Percentiles rank a stretch among this genome's conserved stretches.
Conservation (phyloP, 1,140 invertebrate genomes). For the Acyrthosiphon pisum region DNA sequence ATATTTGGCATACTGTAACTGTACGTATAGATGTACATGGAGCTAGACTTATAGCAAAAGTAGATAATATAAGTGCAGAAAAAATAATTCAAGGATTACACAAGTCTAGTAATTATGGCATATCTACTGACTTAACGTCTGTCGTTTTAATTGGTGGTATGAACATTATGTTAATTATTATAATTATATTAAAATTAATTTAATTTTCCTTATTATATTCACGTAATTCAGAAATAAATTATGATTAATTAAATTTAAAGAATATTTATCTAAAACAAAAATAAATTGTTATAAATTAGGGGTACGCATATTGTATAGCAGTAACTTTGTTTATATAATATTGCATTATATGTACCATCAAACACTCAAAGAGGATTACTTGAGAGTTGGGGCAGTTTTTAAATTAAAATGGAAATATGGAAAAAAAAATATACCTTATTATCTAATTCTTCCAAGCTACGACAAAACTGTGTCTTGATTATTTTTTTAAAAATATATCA, state of each 20-base stretch:
- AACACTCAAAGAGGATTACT: too few relatives aligned
- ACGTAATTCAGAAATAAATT: not conserved
- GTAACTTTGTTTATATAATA: too few relatives aligned
- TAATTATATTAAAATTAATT: not conserved
- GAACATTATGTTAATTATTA: not conserved
- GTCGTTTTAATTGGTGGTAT: constrained; percentile 87
- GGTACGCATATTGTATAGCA: not conserved
- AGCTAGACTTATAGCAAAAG: constrained; percentile 79
- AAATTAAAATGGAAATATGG: too few relatives aligned
- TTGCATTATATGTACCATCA: too few relatives aligned
- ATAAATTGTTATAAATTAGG: not conserved
- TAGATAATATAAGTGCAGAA: constrained; percentile 82
- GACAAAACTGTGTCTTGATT: too few relatives aligned
- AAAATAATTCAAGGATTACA: constrained; percentile 80
- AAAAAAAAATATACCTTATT: too few relatives aligned
- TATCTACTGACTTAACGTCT: constrained; percentile 81
- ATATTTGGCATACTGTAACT: constrained; percentile 87
- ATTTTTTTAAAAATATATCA: too few relatives aligned
- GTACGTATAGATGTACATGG: constrained; percentile 84
- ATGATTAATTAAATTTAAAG: not conserved
- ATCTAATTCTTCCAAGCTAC: too few relatives aligned
- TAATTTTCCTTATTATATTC: not conserved
- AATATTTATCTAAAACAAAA: not conserved
- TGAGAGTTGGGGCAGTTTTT: too few relatives aligned
- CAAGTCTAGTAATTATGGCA: constrained; percentile 82